These are phyloP conservation scores for Austrolebias charrua DNA, from an alignment of 2,797 vertebrate genomes.

Conservation along the genomic window DNA sequence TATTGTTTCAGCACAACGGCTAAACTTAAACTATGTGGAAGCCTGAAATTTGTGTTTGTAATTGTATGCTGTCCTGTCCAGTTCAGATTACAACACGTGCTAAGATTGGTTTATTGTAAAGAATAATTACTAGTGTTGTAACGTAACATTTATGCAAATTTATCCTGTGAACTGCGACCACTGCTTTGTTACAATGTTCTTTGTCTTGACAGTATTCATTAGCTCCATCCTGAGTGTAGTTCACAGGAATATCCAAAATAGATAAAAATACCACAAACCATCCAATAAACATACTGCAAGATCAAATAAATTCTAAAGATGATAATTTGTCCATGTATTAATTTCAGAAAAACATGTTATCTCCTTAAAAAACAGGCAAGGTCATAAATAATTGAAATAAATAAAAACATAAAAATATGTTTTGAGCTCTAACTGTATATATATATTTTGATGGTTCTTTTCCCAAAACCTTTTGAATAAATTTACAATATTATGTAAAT, in stretches of 20 bases:
- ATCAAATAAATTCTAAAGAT: not conserved
- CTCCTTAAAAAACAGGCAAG: too few species aligned
- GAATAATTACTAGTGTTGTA: conserved; percentile 50
- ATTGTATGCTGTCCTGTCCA: conserved; percentile 60
- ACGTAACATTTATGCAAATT: conserved; percentile 49
- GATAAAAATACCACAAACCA: conserved; percentile 25
- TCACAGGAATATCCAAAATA: conserved; percentile 10
- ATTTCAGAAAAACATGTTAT: too few species aligned
- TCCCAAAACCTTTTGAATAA: too few species aligned
- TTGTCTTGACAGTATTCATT: conserved; percentile 55
- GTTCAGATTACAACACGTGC: conserved; percentile 22
- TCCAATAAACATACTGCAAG: not conserved
- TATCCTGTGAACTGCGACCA: conserved; percentile 42
- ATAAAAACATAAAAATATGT: too few species aligned
- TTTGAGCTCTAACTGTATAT: too few species aligned
- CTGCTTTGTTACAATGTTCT: conserved; percentile 46
- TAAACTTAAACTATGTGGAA: conserved; percentile 46
- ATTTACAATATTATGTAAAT: too few species aligned
- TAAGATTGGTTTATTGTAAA: conserved; percentile 32
- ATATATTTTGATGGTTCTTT: too few species aligned
- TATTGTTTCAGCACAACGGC: conserved; percentile 38
- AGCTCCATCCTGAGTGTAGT: conserved; percentile 18
- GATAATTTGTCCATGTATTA: too few species aligned
- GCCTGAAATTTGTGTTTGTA: conserved; percentile 64
- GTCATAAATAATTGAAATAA: too few species aligned